Conservation (phyloP, 2,113 vertebrate species). For the Alligator sinensis region DNA sequence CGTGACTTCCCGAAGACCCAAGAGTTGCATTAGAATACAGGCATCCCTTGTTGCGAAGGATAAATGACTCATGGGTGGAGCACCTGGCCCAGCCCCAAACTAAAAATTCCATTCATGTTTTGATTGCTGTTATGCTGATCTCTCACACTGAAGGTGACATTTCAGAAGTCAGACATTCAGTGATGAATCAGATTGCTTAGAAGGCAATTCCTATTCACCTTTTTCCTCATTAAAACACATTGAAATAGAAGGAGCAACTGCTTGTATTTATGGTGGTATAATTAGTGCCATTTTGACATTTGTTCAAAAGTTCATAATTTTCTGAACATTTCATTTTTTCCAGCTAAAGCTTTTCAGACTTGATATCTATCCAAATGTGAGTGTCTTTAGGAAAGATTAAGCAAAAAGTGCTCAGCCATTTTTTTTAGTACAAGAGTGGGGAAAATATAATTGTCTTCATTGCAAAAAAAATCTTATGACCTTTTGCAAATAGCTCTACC, state of each 20-base stretch:
- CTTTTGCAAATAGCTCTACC: background rate
- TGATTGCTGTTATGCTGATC: constrained; percentile 57
- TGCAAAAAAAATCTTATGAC: background rate
- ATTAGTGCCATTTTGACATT: constrained; percentile 9
- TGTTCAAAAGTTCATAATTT: background rate
- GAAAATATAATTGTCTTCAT: background rate
- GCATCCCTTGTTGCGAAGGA: constrained; percentile 49
- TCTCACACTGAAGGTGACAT: constrained; percentile 24
- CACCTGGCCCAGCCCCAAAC: constrained; percentile 69
- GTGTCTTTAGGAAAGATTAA: background rate
- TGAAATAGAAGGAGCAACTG: background rate
- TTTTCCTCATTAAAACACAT: background rate
- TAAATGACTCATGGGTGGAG: constrained; percentile 66
- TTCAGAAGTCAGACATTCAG: background rate
- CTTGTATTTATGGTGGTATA: fast-evolving
- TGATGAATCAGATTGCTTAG: background rate
- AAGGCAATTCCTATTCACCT: background rate
- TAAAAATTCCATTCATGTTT: constrained; percentile 71
- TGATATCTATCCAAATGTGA: background rate
- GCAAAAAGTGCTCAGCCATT: background rate
- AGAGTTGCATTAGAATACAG: background rate
- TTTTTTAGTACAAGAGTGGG: background rate
- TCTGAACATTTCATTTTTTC: background rate
- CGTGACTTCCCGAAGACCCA: constrained; percentile 12
- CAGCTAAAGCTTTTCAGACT: background rate